Percentiles rank a stretch among this genome's conserved stretches.
Conservation (phyloP, 2,797 vertebrate species). For the Poeciliopsis presidionis region DNA sequence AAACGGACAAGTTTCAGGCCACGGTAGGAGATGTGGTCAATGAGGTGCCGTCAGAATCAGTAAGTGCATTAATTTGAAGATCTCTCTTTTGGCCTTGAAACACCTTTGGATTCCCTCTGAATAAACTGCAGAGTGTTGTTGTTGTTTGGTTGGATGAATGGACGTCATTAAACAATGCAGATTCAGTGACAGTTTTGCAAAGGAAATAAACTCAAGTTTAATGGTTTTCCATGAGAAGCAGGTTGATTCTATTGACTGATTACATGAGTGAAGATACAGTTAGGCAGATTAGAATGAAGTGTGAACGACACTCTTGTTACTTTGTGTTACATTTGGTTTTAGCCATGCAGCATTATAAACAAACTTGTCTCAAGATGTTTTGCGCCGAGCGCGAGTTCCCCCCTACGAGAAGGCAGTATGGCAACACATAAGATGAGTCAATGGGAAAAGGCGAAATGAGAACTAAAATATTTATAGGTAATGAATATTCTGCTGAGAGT, state of each 20-base stretch:
- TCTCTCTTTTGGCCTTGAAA: not conserved
- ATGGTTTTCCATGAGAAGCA: constrained; percentile 17
- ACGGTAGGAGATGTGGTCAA: not conserved
- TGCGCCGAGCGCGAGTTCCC: not conserved
- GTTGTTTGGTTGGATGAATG: not conserved
- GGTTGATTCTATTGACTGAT: constrained; percentile 34
- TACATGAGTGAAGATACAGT: constrained; percentile 18
- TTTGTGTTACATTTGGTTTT: not conserved
- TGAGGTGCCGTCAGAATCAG: not conserved
- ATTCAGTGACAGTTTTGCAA: not conserved
- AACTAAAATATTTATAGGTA: constrained; percentile 81
- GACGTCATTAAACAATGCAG: not conserved
- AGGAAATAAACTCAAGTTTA: constrained; percentile 16
- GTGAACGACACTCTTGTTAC: constrained; percentile 14
- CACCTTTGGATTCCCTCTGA: not conserved
- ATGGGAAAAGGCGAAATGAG: constrained; percentile 64
- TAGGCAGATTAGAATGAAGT: constrained; percentile 11
- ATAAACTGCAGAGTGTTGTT: not conserved
- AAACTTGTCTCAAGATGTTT: constrained; percentile 9
- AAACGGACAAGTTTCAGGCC: not conserved
- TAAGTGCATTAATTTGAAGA: not conserved
- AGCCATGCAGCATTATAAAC: not conserved
- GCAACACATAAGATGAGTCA: constrained; percentile 53
- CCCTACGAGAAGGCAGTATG: constrained; percentile 5
- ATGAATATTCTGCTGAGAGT: constrained; percentile 79